These are phyloP conservation scores for Heliconius sara DNA, from an alignment of 2,888 invertebrate genomes.

Conservation along the genomic window DNA sequence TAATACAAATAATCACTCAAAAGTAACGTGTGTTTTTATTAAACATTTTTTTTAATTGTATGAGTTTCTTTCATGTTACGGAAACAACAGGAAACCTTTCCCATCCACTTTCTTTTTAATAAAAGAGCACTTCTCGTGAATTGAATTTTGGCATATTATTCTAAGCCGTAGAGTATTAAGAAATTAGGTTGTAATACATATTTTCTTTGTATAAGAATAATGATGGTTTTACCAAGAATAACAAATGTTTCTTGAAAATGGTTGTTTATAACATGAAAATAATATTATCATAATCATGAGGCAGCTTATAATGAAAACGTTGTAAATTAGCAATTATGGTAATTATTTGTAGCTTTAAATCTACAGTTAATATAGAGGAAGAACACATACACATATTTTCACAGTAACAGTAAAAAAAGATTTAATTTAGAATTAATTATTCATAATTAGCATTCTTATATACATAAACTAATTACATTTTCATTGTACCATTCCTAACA, in stretches of 20 bases:
- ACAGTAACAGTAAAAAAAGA: no score
- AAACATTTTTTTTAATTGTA: not conserved
- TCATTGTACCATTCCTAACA: no score
- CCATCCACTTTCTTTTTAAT: not conserved
- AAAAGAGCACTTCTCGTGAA: not conserved
- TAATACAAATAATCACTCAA: not conserved
- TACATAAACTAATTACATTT: no score
- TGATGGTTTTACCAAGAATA: not conserved
- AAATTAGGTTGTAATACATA: not conserved
- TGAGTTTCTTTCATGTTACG: not conserved
- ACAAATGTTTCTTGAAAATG: not conserved
- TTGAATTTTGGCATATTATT: not conserved
- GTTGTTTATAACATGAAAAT: not conserved
- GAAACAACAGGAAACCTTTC: constrained; percentile 6
- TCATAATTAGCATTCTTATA: no score
- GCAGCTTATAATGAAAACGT: not conserved
- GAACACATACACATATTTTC: no score
- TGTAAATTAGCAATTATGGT: not conserved
- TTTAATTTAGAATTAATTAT: no score
- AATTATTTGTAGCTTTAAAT: no score
- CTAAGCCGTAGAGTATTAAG: not conserved
- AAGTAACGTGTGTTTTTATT: not conserved
- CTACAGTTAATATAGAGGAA: no score
- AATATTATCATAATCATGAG: not conserved
- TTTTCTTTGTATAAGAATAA: constrained; percentile 4